Base-by-base conservation (phyloP, 2,113 vertebrate genomes). In the Pelusios castaneus region DNA sequence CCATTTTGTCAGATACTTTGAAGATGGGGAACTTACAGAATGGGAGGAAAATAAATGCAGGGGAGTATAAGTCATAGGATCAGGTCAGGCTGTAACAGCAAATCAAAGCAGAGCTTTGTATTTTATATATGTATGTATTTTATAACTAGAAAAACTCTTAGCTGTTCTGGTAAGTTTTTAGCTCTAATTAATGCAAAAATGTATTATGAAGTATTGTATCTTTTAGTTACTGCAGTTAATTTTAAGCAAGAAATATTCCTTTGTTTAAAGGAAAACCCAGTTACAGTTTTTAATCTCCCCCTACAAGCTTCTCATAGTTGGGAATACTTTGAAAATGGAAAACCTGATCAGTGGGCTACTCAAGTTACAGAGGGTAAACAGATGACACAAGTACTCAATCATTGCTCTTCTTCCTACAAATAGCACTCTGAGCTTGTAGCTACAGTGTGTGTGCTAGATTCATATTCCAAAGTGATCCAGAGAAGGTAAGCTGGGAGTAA, bases 321-420 rank as follows among this genome's bases (percentile, higher is more conserved):
- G 79, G 52, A 87, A 8, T 87, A 91, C 70, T 88, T 91, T n/a
- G 47, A 87, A 93, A 95, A 70, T 56, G 56, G 79, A 91, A 95
- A 93, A 91, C 51, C 34, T 87, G 6, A 49, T 92, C 89, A 91
- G 45, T 73, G 82, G 70, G 34, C 41, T 51, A 12, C 56, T 95
- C 25, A 49, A 1, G 1, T 88, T 80, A 81, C 83, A 88, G 86
- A 83, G 89, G 63, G 89, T 73, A 29, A 95, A 29, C 60, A 87
- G 75, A 63, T 63, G 6, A 16, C 58, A 34, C 58, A 34, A 63
- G 58, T 34, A 34, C 58, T 63, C 58, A 5, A 34, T 63, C 58
- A 60, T 63, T 63, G 58, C 31, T 70, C 63, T 70, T 70, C n/a
- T 38, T 70, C 63, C 63, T 38, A 10, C n/a, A 70, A 38, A n/a